Evolutionary conservation across 2,797 vertebrate species (phyloP).

Genomic region (Podargus strigoides): DNA sequence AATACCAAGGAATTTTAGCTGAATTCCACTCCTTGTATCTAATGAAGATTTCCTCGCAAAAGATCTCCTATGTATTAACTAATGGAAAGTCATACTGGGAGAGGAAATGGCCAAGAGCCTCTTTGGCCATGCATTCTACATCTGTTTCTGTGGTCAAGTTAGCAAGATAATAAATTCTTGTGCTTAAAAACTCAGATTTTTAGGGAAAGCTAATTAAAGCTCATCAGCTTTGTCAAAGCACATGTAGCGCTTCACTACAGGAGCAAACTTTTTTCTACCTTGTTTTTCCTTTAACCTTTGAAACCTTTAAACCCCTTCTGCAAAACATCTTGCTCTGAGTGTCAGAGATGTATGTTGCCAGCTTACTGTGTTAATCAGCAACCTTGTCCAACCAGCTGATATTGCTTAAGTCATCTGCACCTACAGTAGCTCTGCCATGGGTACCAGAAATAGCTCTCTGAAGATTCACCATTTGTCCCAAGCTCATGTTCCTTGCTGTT

Average conservation of each 20-base stretch:
- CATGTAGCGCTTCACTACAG: fast-evolving
- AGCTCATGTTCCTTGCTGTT: no score
- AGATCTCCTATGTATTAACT: no score
- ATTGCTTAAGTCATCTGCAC: background rate
- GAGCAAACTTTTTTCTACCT: background rate
- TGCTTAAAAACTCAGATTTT: background rate
- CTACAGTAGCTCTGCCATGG: background rate
- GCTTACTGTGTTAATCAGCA: background rate
- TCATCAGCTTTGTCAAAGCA: background rate
- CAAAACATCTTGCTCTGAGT: background rate
- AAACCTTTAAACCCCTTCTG: background rate
- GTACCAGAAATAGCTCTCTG: background rate
- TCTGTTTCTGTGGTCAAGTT: background rate
- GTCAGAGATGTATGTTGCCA: no score
- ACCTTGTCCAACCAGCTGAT: background rate
- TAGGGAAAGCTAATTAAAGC: background rate
- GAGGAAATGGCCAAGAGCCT: no score
- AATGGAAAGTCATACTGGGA: no score
- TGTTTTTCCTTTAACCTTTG: background rate
- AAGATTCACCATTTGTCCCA: background rate
- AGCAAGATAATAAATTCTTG: background rate
- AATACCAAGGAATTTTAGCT: no score
- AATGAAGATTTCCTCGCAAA: no score
- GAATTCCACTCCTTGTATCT: no score
- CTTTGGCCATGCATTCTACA: no score